phyloP scores from a whole-genome alignment of 2,113 vertebrate species.

The Myotis davidii region DNA sequence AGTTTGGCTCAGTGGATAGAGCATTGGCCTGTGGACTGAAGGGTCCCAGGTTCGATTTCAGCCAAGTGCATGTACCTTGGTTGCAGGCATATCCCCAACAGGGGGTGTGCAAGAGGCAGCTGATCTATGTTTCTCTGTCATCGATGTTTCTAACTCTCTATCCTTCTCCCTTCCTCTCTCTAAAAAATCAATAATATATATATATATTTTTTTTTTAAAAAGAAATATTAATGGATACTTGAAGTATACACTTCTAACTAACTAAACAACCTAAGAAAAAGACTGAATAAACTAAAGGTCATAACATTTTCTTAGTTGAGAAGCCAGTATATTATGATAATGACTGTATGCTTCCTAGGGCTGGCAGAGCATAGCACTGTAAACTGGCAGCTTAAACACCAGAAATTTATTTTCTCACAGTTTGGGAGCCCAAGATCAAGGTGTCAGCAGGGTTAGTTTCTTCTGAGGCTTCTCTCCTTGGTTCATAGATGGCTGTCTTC shows the following conservation, averaged over 20 bases:
- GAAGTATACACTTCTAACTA: neutral
- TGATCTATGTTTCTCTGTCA: too few relatives aligned
- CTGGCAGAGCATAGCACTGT: neutral
- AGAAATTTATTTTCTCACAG: neutral
- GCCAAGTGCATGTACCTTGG: too few relatives aligned
- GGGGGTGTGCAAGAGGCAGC: too few relatives aligned
- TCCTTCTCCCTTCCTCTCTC: too few relatives aligned
- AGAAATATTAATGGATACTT: neutral
- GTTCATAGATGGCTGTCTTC: neutral
- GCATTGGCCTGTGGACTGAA: too few relatives aligned
- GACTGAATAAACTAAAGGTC: neutral
- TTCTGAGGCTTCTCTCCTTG: neutral
- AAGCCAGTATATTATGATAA: neutral
- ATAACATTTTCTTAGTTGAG: neutral
- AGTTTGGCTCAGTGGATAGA: too few relatives aligned
- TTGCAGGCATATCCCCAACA: too few relatives aligned
- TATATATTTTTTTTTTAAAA: too few relatives aligned
- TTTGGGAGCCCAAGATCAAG: neutral
- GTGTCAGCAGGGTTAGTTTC: neutral
- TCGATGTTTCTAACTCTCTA: too few relatives aligned
- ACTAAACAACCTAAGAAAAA: neutral
- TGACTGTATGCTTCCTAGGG: neutral
- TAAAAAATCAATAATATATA: too few relatives aligned
- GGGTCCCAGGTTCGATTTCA: too few relatives aligned
- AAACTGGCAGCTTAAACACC: neutral